A percentile compares a stretch with the other conserved stretches of the same genome.
These are phyloP conservation scores for Acinonyx jubatus DNA, from an alignment of 2,113 vertebrate species.

Conservation along the genomic window DNA sequence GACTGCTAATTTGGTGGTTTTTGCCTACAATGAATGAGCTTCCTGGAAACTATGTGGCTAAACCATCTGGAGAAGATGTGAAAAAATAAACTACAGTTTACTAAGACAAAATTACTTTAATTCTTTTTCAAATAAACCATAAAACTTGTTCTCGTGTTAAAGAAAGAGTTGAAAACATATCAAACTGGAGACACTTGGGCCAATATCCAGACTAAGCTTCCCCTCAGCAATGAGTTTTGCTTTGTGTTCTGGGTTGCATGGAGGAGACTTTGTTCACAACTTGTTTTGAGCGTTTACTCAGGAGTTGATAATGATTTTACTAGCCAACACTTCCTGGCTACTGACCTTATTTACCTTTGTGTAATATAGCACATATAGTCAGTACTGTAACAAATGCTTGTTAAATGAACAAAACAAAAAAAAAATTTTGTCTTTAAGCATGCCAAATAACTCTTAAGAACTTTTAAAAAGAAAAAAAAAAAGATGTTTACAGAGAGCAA, in stretches of 20 bases:
- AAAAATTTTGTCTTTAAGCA: not conserved
- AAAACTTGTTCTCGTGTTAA: conserved; percentile 1
- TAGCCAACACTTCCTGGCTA: not conserved
- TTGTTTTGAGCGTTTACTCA: not conserved
- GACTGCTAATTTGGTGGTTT: not conserved
- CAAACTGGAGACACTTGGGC: not conserved
- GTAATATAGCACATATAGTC: not conserved
- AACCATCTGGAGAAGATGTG: not conserved
- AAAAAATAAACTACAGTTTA: not conserved
- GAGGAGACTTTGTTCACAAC: not conserved
- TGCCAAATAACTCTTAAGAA: not conserved
- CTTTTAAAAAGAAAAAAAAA: not conserved
- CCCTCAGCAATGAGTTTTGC: not conserved
- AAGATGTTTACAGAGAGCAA: not conserved
- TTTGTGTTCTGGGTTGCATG: not conserved
- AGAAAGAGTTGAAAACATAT: not conserved
- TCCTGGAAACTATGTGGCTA: conserved; percentile 7
- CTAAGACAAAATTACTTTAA: conserved; percentile 42
- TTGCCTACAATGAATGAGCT: not conserved
- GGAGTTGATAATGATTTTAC: not conserved
- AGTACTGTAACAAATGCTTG: not conserved
- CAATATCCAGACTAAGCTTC: not conserved
- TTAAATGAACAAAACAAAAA: not conserved
- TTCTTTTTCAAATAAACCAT: not conserved
- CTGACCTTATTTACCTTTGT: not conserved